phyloP scores from a whole-genome alignment of 2,797 vertebrate species.

The Helicolenus hilgendorfi region DNA sequence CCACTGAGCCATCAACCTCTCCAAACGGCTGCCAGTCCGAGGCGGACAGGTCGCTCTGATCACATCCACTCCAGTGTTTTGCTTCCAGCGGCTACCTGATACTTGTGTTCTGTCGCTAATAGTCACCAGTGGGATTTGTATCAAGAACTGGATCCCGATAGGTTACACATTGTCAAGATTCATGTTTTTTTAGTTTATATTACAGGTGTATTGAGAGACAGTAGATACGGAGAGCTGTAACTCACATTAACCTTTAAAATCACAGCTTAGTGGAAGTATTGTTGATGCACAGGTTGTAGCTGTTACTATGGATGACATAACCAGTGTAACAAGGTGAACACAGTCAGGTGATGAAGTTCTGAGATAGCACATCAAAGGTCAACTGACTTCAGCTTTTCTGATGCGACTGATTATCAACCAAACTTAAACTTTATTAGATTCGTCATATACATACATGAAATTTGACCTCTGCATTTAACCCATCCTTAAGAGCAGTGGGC shows the following conservation, averaged over 20 bases:
- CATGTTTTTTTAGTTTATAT: not conserved
- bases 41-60: constrained; percentile 40
- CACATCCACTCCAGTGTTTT: constrained; percentile 3
- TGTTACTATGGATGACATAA: constrained; percentile 1
- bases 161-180: not conserved
- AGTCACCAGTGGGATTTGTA: not conserved
- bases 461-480: too few relatives aligned
- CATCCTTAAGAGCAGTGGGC: too few relatives aligned
- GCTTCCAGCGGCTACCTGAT: not conserved
- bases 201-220: not conserved
- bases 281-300: not conserved
- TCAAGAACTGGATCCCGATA: not conserved
- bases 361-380: constrained; percentile 37
- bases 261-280: constrained; percentile 3
- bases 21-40: constrained; percentile 39
- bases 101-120: not conserved
- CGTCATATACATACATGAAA: too few relatives aligned
- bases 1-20: constrained; percentile 37
- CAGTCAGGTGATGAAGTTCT: constrained; percentile 13
- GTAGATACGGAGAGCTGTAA: not conserved
- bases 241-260: not conserved
- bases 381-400: constrained; percentile 7
- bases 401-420: not conserved
- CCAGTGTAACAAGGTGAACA: constrained; percentile 29
- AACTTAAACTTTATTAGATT: not conserved